Evolutionary conservation across 2,113 vertebrate genomes (phyloP).

Genomic region (Pangasianodon gigas): DNA sequence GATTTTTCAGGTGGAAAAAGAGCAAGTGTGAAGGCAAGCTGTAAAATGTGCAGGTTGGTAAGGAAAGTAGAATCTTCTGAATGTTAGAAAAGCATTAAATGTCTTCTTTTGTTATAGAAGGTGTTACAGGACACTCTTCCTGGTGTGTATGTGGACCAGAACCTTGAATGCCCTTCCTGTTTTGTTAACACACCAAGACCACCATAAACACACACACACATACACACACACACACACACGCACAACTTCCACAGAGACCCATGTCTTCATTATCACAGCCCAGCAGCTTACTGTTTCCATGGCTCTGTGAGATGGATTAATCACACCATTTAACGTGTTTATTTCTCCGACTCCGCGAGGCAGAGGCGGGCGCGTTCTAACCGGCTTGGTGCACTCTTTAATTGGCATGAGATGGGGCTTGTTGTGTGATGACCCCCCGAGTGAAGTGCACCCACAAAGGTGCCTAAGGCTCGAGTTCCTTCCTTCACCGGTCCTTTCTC

Average conservation of each 20-base stretch:
- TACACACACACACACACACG: slow-evolving; percentile 35
- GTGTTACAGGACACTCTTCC: not conserved
- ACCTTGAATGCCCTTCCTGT: slow-evolving; percentile 38
- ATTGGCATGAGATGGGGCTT: slow-evolving; percentile 53
- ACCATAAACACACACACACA: slow-evolving; percentile 30
- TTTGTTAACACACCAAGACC: slow-evolving; percentile 25
- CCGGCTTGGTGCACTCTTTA: slow-evolving; percentile 60
- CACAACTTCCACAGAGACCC: slow-evolving; percentile 52
- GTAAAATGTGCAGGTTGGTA: not conserved
- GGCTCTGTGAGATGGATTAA: slow-evolving; percentile 68
- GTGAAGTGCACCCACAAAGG: slow-evolving; percentile 35
- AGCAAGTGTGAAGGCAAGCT: not conserved
- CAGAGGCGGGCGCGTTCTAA: slow-evolving; percentile 58
- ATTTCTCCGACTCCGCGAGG: slow-evolving; percentile 64
- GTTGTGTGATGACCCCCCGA: slow-evolving; percentile 22
- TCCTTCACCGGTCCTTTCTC: slow-evolving; percentile 28
- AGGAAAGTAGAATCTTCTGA: not conserved
- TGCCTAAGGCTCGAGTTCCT: slow-evolving; percentile 31
- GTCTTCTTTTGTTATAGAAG: not conserved
- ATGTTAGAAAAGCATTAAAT: not conserved
- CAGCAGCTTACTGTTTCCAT: slow-evolving; percentile 66
- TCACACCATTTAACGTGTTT: slow-evolving; percentile 68
- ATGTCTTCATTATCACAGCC: slow-evolving; percentile 55
- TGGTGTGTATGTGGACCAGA: slow-evolving; percentile 29
- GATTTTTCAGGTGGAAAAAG: not conserved